These are phyloP conservation scores for Drosophila suboccidentalis DNA, from an alignment of 2,888 invertebrate genomes.

Conservation along the genomic window DNA sequence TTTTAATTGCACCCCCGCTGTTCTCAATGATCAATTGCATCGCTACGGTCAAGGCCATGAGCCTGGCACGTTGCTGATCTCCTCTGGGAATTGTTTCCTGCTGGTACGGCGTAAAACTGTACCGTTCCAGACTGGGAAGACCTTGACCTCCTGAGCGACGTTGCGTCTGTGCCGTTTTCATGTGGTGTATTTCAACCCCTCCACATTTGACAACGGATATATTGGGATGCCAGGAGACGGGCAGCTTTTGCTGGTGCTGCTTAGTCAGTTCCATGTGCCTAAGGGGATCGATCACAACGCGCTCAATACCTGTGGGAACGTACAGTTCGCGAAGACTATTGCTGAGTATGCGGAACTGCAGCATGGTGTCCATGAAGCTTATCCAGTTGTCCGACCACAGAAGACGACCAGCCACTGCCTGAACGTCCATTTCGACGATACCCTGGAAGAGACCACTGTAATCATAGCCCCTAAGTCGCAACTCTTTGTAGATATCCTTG, in stretches of 20 bases:
- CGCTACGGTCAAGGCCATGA: constrained; percentile 89
- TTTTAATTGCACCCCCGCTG: constrained; percentile 88
- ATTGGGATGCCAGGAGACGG: constrained; percentile 90
- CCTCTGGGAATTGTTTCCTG: constrained; percentile 86
- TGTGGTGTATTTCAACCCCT: constrained; percentile 94
- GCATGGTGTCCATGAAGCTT: constrained; percentile 97
- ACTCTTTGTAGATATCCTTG: constrained; percentile 94
- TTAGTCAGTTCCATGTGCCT: constrained; percentile 87
- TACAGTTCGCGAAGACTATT: constrained; percentile 91
- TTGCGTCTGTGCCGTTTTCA: constrained; percentile 96
- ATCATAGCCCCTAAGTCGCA: constrained; percentile 94
- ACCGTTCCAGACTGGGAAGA: constrained; percentile 93
- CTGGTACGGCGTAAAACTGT: constrained; percentile 92
- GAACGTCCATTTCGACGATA: constrained; percentile 90
- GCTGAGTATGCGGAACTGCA: constrained; percentile 95
- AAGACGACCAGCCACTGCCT: constrained; percentile 90
- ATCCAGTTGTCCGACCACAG: constrained; percentile 97
- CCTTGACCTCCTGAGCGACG: constrained; percentile 91
- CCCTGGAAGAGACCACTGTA: constrained; percentile 94
- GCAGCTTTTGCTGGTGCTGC: constrained; percentile 84
- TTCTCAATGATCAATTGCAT: constrained; percentile 93
- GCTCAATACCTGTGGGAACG: constrained; percentile 94
- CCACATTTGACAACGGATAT: constrained; percentile 91
- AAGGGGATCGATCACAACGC: constrained; percentile 92
- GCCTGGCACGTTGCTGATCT: constrained; percentile 87